These are phyloP conservation scores for Varanus komodoensis DNA, from an alignment of 2,113 vertebrate genomes.

Conservation along the genomic window DNA sequence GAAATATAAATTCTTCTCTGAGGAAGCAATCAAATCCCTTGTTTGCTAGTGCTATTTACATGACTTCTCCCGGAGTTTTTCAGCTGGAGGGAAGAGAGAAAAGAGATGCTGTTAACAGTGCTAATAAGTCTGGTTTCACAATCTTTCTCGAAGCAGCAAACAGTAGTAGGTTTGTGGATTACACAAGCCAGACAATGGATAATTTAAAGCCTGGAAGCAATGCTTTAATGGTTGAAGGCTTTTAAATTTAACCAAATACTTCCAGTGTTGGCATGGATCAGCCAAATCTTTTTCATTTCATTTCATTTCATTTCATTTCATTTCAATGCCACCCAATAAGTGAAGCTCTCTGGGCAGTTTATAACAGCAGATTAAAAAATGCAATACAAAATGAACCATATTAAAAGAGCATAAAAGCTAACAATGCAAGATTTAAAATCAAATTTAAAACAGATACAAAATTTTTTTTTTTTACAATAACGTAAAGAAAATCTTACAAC, in stretches of 20 bases:
- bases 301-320: too few species aligned
- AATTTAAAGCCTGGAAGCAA: slow-evolving; percentile 39
- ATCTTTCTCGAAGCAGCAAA: slow-evolving; percentile 2
- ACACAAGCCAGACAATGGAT: slow-evolving; percentile 49
- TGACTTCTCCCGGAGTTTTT: slow-evolving; percentile 46
- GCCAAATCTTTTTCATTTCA: not conserved
- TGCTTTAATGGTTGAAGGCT: slow-evolving; percentile 43
- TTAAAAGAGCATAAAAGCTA: too few species aligned
- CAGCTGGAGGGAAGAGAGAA: slow-evolving; percentile 47
- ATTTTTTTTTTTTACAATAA: too few species aligned
- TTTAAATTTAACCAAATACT: not conserved
- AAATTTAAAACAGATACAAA: too few species aligned
- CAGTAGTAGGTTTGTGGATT: slow-evolving; percentile 56
- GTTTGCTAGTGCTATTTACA: slow-evolving; percentile 49
- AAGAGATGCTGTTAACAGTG: slow-evolving; percentile 41
- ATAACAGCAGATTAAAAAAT: too few species aligned
- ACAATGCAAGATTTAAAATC: too few species aligned
- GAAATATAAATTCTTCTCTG: slow-evolving; percentile 12
- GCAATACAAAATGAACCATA: too few species aligned
- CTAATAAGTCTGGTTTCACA: slow-evolving; percentile 51
- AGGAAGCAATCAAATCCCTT: slow-evolving; percentile 33
- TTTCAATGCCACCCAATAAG: too few species aligned
- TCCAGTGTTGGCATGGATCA: not conserved
- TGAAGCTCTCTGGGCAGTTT: too few species aligned
- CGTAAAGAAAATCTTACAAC: too few species aligned